Evolutionary conservation across 2,797 vertebrate genomes (phyloP).

Genomic region (Hippoglossus hippoglossus): DNA sequence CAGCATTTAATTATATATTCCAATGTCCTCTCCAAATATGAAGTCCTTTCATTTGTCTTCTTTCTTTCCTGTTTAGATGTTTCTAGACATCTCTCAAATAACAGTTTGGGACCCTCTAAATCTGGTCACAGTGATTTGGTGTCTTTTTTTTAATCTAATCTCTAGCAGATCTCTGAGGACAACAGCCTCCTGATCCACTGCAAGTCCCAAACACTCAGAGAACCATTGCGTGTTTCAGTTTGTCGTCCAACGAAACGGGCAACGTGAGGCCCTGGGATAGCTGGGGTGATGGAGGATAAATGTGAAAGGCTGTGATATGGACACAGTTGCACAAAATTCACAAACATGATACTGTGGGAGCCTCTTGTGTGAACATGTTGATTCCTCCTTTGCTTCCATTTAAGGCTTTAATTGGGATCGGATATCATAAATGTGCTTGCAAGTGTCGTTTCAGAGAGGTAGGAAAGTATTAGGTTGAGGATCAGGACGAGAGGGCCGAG

Average conservation of each 20-base stretch:
- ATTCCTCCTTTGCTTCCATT: constrained; percentile 40
- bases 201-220: constrained; percentile 10
- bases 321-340: constrained; percentile 37
- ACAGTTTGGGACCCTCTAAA: neutral
- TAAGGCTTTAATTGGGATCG: constrained; percentile 63
- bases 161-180: no score
- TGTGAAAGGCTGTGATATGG: constrained; percentile 35
- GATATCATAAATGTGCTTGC: constrained; percentile 74
- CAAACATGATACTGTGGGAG: constrained; percentile 49
- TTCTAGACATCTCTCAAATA: no score
- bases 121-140: constrained; percentile 2
- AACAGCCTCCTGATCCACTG: neutral
- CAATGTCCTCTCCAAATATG: no score
- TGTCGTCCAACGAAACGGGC: constrained; percentile 35
- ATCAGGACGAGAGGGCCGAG: constrained; percentile 44
- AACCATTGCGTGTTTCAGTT: constrained; percentile 4
- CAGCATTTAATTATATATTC: no score
- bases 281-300: constrained; percentile 34
- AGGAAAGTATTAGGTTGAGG: constrained; percentile 45
- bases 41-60: no score
- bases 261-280: constrained; percentile 23
- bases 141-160: no score
- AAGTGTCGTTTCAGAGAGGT: constrained; percentile 54
- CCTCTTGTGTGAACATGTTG: constrained; percentile 25
- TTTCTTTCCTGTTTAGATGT: no score